phyloP scores from a whole-genome alignment of 2,113 vertebrate genomes.

The Myiozetetes cayanensis region DNA sequence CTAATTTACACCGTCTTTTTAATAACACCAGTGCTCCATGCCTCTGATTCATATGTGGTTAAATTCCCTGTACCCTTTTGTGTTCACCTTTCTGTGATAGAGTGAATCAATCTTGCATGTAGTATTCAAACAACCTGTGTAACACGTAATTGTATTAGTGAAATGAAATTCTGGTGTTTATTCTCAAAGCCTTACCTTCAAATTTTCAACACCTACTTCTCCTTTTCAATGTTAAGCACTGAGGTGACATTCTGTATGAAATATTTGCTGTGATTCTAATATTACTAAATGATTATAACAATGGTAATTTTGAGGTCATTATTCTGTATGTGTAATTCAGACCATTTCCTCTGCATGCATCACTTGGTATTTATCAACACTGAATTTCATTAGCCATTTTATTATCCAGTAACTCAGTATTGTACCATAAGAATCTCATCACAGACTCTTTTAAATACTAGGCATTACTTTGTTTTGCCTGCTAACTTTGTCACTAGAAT shows the following conservation, averaged over 20 bases:
- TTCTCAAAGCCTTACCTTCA: neutral
- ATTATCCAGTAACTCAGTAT: neutral
- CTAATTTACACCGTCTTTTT: neutral
- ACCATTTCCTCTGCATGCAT: slow-evolving; percentile 8
- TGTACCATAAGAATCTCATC: neutral
- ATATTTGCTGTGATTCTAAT: neutral
- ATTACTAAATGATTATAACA: neutral
- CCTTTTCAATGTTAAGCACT: neutral
- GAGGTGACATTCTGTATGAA: neutral
- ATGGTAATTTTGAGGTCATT: neutral
- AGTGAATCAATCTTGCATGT: neutral
- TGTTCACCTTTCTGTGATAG: neutral
- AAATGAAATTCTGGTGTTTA: neutral
- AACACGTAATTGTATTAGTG: neutral
- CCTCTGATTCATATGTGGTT: neutral
- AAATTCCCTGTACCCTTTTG: neutral
- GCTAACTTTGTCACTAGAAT: neutral
- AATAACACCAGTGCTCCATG: neutral
- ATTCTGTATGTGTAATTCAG: neutral
- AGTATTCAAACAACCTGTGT: neutral
- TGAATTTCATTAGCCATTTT: slow-evolving; percentile 31
- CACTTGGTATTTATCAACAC: slow-evolving; percentile 6
- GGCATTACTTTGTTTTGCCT: slow-evolving; percentile 10
- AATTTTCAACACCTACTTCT: neutral
- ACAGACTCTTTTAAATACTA: neutral